Evolutionary conservation across 2,888 invertebrate genomes (phyloP), one percentile per base, ranked within the genome.

Genomic region (Platypus cylindrus): DNA sequence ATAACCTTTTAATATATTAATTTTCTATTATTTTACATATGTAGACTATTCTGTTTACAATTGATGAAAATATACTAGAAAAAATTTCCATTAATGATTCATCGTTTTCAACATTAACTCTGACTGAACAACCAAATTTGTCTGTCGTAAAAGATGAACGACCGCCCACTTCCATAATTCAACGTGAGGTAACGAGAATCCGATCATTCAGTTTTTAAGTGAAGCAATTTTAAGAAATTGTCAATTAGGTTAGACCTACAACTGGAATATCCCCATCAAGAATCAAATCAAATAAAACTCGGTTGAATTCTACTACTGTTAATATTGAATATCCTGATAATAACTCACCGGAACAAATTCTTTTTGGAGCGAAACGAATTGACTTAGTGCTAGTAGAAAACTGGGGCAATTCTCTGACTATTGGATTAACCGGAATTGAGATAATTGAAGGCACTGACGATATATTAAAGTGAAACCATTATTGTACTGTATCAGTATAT

Each of bases 21-120:
- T 20, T 20, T 20, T 20, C 20, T n/a, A n/a, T n/a, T n/a, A n/a
- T n/a, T n/a, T n/a, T n/a, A n/a, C 7, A 20, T 36, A 37, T 37
- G 12, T 65, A 87, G 86, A 87, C 85, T 5, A 85, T 87, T 43
- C 65, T 87, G 35, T 87, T 86, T 57, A 86, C 86, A 14, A 80
- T 77, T 43, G 77, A 82, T 48, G 75, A 84, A 20, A 56, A 60
- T 12, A 83, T 85, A 34, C 63, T 87, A 18, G 82, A 78, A 52
- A 56, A 62, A 24, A 74, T 71, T 36, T 64, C 67, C 5, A 54
- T 60, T 44, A 60, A 68, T 48, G 71, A 71, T 47, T 50, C 58
- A 12, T 63, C 63, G 2, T 71, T 64, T 48, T 49, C 57, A 15
- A 59, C 56, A 11, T 46, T 61, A 31, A n/a, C n/a, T n/a, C n/a